Percentiles rank a stretch among this genome's conserved stretches.
Evolutionary conservation across 2,113 vertebrate genomes (phyloP).

Genomic region (Melozone crissalis): DNA sequence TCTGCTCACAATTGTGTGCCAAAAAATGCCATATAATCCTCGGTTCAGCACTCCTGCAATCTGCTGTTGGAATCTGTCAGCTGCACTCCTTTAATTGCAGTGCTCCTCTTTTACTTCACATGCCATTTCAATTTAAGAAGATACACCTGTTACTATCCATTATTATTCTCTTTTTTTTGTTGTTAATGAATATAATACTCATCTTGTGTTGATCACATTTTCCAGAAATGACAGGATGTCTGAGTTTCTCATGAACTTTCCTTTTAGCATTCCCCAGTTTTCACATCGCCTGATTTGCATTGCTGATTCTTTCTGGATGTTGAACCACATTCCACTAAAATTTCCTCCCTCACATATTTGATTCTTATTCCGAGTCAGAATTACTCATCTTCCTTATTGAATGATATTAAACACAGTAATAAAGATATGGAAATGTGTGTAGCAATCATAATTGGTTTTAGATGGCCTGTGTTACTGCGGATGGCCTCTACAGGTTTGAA

Average conservation of each 20-base stretch:
- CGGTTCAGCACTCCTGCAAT: not conserved
- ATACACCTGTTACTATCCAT: not conserved
- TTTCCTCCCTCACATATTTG: slow-evolving; percentile 49
- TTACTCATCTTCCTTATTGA: slow-evolving; percentile 22
- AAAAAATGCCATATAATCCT: not conserved
- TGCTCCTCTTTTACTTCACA: not conserved
- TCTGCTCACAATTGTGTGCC: not conserved
- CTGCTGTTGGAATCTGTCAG: not conserved
- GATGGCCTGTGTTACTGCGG: not conserved
- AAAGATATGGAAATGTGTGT: not conserved
- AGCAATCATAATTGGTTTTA: not conserved
- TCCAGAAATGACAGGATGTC: slow-evolving; percentile 40
- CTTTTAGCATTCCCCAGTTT: slow-evolving; percentile 21
- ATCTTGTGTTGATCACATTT: slow-evolving; percentile 21
- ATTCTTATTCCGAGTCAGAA: slow-evolving; percentile 3
- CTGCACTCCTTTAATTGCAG: not conserved
- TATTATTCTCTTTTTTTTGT: not conserved
- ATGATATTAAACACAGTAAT: not conserved
- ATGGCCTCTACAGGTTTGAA: not conserved
- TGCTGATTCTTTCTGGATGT: slow-evolving; percentile 58
- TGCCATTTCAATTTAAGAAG: not conserved
- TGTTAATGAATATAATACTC: not conserved
- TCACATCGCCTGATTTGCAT: slow-evolving; percentile 22
- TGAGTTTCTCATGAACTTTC: slow-evolving; percentile 8
- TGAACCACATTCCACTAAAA: slow-evolving; percentile 49